Conservation (phyloP, 2,113 vertebrate species). For the Chaetodon trifascialis region DNA sequence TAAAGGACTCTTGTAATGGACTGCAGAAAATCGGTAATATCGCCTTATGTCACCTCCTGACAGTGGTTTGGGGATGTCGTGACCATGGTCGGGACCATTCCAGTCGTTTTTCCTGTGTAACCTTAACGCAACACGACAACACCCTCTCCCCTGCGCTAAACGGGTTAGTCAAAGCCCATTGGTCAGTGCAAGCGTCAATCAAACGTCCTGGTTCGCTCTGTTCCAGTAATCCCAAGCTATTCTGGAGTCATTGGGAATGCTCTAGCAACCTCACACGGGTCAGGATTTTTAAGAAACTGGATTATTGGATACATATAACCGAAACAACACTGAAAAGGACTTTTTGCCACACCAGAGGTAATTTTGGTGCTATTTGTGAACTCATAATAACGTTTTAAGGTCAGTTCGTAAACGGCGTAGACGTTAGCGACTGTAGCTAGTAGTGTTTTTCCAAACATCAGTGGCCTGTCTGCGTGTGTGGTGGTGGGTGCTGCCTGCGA, state of each 20-base stretch:
- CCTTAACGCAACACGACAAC: slow-evolving; percentile 21
- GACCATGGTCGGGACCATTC: neutral
- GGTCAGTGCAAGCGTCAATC: slow-evolving; percentile 51
- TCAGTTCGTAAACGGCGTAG: slow-evolving; percentile 1
- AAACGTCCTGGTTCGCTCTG: neutral
- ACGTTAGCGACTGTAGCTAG: slow-evolving; percentile 28
- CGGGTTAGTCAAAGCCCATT: slow-evolving; percentile 43
- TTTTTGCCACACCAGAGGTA: slow-evolving; percentile 57
- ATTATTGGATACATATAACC: neutral
- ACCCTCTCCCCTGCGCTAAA: neutral
- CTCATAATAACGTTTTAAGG: neutral
- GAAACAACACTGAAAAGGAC: neutral
- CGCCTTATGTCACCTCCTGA: too few relatives aligned
- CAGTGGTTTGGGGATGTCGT: neutral
- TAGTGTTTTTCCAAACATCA: slow-evolving; percentile 53
- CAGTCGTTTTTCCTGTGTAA: neutral
- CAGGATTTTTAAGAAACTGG: neutral
- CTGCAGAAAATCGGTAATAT: neutral
- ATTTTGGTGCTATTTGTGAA: neutral
- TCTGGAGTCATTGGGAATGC: slow-evolving; percentile 40
- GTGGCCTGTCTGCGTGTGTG: slow-evolving; percentile 38
- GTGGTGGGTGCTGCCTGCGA: slow-evolving; percentile 7
- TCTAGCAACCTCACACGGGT: neutral
- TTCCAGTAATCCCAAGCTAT: slow-evolving; percentile 73
- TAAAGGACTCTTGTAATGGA: too few relatives aligned